Conservation (phyloP, 2,797 vertebrate genomes). For the Danio choprae region DNA sequence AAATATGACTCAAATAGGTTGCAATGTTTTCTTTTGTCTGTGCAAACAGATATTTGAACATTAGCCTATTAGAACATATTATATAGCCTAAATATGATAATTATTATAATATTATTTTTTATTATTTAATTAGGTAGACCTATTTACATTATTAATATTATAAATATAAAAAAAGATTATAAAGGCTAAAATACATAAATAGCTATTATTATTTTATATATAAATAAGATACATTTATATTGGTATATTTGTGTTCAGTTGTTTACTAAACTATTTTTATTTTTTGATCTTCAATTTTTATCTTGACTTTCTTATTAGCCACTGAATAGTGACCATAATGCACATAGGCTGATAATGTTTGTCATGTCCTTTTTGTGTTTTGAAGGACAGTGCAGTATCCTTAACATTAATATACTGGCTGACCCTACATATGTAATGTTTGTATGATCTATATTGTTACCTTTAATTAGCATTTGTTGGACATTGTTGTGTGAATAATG, state of each 20-base stretch:
- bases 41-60: background rate
- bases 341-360: background rate
- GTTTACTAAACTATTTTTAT: too few species aligned
- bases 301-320: background rate
- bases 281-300: background rate
- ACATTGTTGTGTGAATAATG: conserved; percentile 49
- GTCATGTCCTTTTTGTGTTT: conserved; percentile 2
- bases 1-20: conserved; percentile 9
- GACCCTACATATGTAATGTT: background rate
- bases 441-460: conserved; percentile 37
- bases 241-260: too few species aligned
- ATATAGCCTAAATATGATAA: too few species aligned
- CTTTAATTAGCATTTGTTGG: conserved; percentile 49
- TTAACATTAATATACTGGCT: conserved; percentile 28
- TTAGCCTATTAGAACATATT: too few species aligned
- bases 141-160: too few species aligned
- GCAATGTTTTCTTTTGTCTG: background rate
- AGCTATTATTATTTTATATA: too few species aligned
- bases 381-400: conserved; percentile 10
- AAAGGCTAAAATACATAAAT: too few species aligned
- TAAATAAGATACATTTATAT: too few species aligned
- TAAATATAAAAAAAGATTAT: too few species aligned
- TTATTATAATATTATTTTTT: too few species aligned
- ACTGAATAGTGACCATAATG: background rate
- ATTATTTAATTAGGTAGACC: too few species aligned